These are phyloP conservation scores for Eidolon helvum DNA, from an alignment of 2,113 vertebrate genomes.

Conservation along the genomic window DNA sequence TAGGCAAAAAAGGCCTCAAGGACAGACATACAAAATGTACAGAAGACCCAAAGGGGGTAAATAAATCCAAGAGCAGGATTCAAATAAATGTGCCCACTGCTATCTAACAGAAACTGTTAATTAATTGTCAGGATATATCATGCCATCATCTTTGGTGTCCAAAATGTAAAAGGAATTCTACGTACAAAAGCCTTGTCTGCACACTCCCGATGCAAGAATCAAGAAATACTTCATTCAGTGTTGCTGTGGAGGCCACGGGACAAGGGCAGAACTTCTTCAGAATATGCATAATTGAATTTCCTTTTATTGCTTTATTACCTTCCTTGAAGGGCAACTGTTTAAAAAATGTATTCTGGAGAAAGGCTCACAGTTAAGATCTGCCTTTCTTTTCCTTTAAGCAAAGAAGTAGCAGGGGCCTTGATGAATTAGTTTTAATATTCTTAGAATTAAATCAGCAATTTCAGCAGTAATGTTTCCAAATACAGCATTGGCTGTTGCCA, in stretches of 20 bases:
- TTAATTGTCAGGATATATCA: neutral
- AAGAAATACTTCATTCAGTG: neutral
- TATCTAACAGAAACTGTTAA: neutral
- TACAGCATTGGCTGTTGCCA: neutral
- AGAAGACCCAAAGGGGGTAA: neutral
- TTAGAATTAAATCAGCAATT: conserved; percentile 59
- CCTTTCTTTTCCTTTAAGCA: conserved; percentile 32
- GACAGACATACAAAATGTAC: conserved; percentile 11
- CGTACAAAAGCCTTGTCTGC: conserved; percentile 14
- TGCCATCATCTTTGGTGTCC: conserved; percentile 57
- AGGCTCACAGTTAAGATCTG: neutral
- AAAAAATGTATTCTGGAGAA: conserved; percentile 38
- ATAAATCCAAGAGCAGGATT: conserved; percentile 25
- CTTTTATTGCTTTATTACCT: conserved; percentile 58
- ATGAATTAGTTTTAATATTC: conserved; percentile 50
- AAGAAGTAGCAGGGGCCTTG: conserved; percentile 22
- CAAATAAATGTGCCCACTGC: neutral
- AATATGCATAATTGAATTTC: conserved; percentile 4
- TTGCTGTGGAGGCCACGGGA: neutral
- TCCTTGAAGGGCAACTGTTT: neutral
- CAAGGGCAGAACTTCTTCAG: neutral
- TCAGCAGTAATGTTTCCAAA: conserved; percentile 50
- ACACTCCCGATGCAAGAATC: neutral
- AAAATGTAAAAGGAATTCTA: conserved; percentile 49
- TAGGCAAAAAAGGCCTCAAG: neutral